phyloP scores from a whole-genome alignment of 2,113 vertebrate species.

The Ceuthmochares aereus region DNA sequence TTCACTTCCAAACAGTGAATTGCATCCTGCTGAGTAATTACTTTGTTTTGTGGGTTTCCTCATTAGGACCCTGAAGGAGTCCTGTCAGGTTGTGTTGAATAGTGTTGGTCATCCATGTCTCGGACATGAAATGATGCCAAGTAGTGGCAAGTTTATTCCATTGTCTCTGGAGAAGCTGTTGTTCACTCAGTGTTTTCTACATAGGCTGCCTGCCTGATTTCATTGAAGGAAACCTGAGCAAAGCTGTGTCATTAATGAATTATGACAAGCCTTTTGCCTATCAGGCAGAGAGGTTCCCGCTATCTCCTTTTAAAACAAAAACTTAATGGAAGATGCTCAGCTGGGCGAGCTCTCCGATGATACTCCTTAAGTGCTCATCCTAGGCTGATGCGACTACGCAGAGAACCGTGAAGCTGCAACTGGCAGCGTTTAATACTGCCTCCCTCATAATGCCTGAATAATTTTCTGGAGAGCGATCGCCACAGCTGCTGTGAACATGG shows the following conservation, averaged over 20 bases:
- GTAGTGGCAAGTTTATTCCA: constrained; percentile 26
- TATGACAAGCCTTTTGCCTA: constrained; percentile 79
- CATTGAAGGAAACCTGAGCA: constrained; percentile 73
- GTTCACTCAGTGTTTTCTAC: constrained; percentile 68
- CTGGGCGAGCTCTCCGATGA: constrained; percentile 66
- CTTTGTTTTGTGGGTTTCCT: background rate
- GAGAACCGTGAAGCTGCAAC: constrained; percentile 77
- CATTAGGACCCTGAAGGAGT: background rate
- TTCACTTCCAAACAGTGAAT: background rate
- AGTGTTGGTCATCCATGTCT: background rate
- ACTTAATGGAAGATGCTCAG: constrained; percentile 80
- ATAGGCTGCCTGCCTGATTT: constrained; percentile 56
- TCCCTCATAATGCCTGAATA: constrained; percentile 75
- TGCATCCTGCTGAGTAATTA: background rate
- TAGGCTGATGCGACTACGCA: constrained; percentile 60
- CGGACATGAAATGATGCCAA: constrained; percentile 1
- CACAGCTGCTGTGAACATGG: constrained; percentile 46
- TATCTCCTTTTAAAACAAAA: constrained; percentile 76
- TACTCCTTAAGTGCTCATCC: constrained; percentile 75
- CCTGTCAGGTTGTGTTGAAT: constrained; percentile 36
- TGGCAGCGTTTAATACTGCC: constrained; percentile 73
- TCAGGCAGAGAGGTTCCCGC: constrained; percentile 72
- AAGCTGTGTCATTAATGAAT: constrained; percentile 79
- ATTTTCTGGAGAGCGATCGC: constrained; percentile 75
- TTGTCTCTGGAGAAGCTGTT: constrained; percentile 57